Conservation (phyloP, 2,113 vertebrate genomes). For the Brienomyrus longianalis region DNA sequence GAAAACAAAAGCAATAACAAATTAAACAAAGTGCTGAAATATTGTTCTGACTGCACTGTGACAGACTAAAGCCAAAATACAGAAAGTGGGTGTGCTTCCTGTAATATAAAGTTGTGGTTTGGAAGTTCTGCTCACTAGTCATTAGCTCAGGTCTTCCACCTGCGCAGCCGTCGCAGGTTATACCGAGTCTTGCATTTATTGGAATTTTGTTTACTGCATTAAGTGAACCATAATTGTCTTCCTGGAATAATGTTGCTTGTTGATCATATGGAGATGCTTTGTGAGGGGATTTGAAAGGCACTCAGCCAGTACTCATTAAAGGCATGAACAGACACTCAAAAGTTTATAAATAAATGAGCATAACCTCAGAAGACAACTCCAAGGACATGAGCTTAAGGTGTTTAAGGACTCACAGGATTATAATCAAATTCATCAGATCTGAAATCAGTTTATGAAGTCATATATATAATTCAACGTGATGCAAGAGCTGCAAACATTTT, state of each 20-base stretch:
- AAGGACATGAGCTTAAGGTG: slow-evolving; percentile 9
- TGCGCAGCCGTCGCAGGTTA: neutral
- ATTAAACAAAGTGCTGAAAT: slow-evolving; percentile 6
- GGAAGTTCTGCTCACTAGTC: neutral
- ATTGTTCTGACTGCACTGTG: slow-evolving; percentile 1
- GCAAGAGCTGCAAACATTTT: neutral
- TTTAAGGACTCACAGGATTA: neutral
- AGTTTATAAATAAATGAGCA: slow-evolving; percentile 45
- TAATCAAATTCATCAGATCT: slow-evolving; percentile 19
- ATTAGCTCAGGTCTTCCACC: slow-evolving; percentile 7
- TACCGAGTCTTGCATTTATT: neutral
- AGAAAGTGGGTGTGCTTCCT: neutral
- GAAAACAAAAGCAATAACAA: neutral
- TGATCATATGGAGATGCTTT: neutral
- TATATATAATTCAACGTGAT: neutral
- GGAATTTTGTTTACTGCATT: neutral
- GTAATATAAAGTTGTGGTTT: neutral
- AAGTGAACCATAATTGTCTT: neutral
- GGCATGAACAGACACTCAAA: neutral
- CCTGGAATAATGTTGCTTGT: neutral
- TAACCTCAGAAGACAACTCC: slow-evolving; percentile 35
- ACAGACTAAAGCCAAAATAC: neutral
- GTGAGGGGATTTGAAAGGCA: neutral
- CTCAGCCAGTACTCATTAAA: neutral
- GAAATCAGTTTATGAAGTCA: neutral